Conservation (phyloP, 2,113 vertebrate genomes). For the Peromyscus californicus region DNA sequence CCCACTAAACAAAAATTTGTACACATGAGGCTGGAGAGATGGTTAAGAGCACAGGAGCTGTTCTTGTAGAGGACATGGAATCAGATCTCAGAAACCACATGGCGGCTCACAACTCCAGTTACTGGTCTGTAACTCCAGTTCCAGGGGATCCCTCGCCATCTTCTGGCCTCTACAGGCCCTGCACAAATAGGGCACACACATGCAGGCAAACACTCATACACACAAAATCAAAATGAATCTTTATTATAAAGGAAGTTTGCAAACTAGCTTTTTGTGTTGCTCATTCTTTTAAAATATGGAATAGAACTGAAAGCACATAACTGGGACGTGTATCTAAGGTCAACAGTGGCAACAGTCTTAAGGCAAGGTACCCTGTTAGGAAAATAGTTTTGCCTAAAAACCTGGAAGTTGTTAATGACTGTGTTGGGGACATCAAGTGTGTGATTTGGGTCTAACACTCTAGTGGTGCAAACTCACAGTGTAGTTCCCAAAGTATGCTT, state of each 20-base stretch:
- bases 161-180: background rate
- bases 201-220: background rate
- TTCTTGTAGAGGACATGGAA: background rate
- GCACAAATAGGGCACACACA: background rate
- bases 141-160: background rate
- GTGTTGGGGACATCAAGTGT: background rate
- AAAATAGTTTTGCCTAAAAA: slow-evolving; percentile 38
- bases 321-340: background rate
- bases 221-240: background rate
- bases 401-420: background rate
- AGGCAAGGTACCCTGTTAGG: background rate
- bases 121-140: background rate
- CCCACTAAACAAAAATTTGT: background rate
- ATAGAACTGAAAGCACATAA: background rate
- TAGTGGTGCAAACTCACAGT: slow-evolving; percentile 30
- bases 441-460: background rate
- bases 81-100: background rate
- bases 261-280: background rate
- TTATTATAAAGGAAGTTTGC: background rate
- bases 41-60: background rate
- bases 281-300: background rate
- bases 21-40: background rate
- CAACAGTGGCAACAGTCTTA: background rate
- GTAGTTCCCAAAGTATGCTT: background rate
- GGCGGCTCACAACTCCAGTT: background rate